Conservation (phyloP, 2,888 invertebrate genomes). For the Plebejus anna region DNA sequence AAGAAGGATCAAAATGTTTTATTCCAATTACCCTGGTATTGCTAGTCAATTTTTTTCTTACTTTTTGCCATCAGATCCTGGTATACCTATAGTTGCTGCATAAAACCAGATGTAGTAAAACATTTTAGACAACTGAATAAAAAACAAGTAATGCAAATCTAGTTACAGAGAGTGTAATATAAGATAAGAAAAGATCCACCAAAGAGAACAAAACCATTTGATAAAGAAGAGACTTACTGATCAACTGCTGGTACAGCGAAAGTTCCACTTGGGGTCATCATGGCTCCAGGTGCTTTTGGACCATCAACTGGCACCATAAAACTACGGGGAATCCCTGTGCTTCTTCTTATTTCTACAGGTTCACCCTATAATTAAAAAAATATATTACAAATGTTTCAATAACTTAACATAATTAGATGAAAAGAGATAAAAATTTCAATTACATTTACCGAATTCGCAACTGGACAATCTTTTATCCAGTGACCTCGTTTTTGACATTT, state of each 20-base stretch:
- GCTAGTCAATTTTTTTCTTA: too few relatives aligned
- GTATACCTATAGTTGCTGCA: too few relatives aligned
- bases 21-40: too few relatives aligned
- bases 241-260: constrained; percentile 94
- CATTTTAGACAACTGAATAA: too few relatives aligned
- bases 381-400: background rate
- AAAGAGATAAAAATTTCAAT: background rate
- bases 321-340: constrained; percentile 98
- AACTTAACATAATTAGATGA: background rate
- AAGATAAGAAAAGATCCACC: background rate
- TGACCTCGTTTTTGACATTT: constrained; percentile 97
- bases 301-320: constrained; percentile 97
- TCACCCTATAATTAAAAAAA: constrained; percentile 65
- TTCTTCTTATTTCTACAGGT: constrained; percentile 91
- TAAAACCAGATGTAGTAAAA: too few relatives aligned
- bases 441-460: constrained; percentile 72
- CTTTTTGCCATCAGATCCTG: too few relatives aligned
- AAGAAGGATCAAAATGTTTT: too few relatives aligned
- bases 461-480: constrained; percentile 98
- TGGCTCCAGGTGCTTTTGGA: constrained; percentile 92
- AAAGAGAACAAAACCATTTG: constrained; percentile 1
- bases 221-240: constrained; percentile 80
- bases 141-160: too few relatives aligned
- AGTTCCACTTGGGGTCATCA: constrained; percentile 92
- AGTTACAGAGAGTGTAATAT: background rate